Conservation (phyloP, 2,797 vertebrate genomes). For the Glyptemys insculpta region DNA sequence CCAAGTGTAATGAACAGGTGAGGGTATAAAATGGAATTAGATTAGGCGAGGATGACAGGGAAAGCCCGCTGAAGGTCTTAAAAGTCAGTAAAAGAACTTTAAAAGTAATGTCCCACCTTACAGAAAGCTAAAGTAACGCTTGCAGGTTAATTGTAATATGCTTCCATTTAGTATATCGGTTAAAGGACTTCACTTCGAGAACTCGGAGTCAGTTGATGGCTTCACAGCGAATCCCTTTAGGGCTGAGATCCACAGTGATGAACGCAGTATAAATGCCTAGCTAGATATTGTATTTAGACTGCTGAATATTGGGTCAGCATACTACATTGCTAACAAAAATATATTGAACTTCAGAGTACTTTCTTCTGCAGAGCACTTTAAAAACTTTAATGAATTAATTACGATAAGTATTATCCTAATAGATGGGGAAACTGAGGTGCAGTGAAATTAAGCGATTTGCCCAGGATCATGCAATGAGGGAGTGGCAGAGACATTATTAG, state of each 20-base stretch:
- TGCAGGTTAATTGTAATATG: neutral
- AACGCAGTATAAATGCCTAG: neutral
- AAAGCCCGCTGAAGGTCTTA: neutral
- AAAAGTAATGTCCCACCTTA: neutral
- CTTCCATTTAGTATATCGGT: neutral
- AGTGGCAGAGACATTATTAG: neutral
- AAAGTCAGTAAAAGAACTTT: neutral
- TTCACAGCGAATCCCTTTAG: neutral
- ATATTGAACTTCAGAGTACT: neutral
- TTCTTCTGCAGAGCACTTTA: neutral
- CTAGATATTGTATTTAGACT: neutral
- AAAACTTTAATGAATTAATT: neutral
- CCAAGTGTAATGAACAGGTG: neutral
- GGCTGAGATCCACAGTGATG: neutral
- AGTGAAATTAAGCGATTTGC: neutral
- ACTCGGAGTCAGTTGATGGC: neutral
- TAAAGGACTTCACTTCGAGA: neutral
- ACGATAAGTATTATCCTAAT: neutral
- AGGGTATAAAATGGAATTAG: neutral
- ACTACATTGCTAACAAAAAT: neutral
- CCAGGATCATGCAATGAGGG: neutral
- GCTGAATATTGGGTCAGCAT: neutral
- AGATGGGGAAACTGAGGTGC: neutral
- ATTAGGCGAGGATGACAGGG: neutral
- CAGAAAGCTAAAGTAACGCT: neutral